Evolutionary conservation across 2,888 invertebrate species (phyloP), one percentile per base, ranked within the genome.

Genomic region (Andrena minutula): DNA sequence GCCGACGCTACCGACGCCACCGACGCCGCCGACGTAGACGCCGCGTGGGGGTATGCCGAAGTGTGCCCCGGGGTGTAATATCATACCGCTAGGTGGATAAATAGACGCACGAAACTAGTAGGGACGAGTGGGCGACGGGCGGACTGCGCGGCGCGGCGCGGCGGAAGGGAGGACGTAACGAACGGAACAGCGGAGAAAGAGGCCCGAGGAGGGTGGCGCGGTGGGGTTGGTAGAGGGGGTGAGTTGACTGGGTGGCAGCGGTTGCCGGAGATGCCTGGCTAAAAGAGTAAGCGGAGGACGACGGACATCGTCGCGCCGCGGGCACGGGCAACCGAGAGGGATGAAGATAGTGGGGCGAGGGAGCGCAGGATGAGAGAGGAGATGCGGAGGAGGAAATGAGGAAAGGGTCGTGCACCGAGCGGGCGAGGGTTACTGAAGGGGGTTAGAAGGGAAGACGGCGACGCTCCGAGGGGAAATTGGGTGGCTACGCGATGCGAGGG

Each of bases 81-180:
- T 93, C 92, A 92, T 93, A 93, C 93, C 92, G 91, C 93, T 91
- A 90, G 90, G 90, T 93, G 93, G 92, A 93, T 92, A 93, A 93
- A 93, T 93, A 93, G 92, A 93, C 92, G 93, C 91, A 83, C 71
- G 83, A 82, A 83, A 83, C 83, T 82, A 83, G 73, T 82, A 82
- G 82, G 71, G 68, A 75, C 60, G 74, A 72, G 65, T 70, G 76
- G 82, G 20, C 41, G 41, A 41, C 41, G 41, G 41, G 41, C 41
- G 12, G 16, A n/a, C n/a, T n/a, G n/a, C n/a, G 16, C 4, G 41
- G 12, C 0, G 41, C n/a, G n/a, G n/a, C n/a, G n/a, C n/a, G n/a
- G n/a, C n/a, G 41, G 4, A 16, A 2, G 41, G 41, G 41, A 16
- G 69, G 82, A 77, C 64, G 78, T 76, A 84, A 84, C 84, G 80